Evolutionary conservation across 2,113 vertebrate species (phyloP).

Genomic region (Callospermophilus lateralis): DNA sequence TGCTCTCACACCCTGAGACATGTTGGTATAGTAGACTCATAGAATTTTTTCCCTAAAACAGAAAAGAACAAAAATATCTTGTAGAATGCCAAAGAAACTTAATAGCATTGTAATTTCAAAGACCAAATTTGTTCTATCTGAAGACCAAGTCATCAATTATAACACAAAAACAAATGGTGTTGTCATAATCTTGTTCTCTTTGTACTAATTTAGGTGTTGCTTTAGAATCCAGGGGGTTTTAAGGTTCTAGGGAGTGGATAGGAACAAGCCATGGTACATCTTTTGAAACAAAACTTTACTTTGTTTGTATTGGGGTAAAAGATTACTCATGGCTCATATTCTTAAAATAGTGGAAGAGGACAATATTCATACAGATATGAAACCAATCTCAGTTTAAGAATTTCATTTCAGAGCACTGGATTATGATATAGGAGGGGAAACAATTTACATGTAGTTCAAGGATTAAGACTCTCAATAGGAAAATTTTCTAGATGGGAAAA

Average conservation of each 20-base stretch:
- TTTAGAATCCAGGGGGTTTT: not conserved
- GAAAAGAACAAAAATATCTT: not conserved
- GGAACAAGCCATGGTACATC: not conserved
- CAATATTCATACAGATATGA: not conserved
- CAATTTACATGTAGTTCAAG: not conserved
- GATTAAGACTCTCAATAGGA: not conserved
- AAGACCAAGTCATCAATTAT: not conserved
- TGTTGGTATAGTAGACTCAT: not conserved
- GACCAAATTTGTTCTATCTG: not conserved
- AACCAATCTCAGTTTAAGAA: not conserved
- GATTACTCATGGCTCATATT: not conserved
- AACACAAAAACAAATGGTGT: not conserved
- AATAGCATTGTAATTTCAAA: constrained; percentile 6
- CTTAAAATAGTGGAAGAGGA: not conserved
- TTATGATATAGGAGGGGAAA: not conserved
- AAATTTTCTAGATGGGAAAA: not conserved
- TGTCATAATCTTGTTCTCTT: not conserved
- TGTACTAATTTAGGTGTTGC: not conserved
- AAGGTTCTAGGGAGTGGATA: not conserved
- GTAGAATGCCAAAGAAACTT: not conserved
- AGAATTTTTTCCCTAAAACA: not conserved
- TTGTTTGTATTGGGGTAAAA: not conserved
- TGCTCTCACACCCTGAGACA: not conserved
- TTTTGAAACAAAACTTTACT: not conserved
- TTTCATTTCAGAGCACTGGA: not conserved